Conservation (phyloP, 2,113 vertebrate species). For the western clawed frog (Xenopus tropicalis) region DNA sequence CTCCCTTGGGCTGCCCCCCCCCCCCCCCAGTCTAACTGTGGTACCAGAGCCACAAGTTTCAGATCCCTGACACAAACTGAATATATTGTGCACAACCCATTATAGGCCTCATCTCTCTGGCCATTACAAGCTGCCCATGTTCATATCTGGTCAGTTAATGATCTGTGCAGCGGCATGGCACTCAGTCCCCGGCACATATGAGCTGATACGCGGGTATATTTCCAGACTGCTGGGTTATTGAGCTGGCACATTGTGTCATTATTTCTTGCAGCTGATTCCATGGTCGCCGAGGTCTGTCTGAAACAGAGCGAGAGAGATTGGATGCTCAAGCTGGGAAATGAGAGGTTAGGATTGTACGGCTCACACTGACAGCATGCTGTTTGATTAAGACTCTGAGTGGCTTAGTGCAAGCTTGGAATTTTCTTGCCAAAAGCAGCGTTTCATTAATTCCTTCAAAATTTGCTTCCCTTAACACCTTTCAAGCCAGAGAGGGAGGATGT, state of each 20-base stretch:
- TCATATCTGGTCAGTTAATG: too few species aligned
- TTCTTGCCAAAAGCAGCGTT: conserved; percentile 38
- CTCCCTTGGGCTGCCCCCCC: too few species aligned
- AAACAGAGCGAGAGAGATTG: conserved; percentile 14
- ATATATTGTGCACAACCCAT: too few species aligned
- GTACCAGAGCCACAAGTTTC: too few species aligned
- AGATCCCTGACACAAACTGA: too few species aligned
- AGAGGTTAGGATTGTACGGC: conserved; percentile 23
- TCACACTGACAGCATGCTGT: conserved; percentile 40
- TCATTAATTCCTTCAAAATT: conserved; percentile 39
- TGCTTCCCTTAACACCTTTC: conserved; percentile 30
- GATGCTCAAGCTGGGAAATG: conserved; percentile 34
- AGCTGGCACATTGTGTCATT: not conserved
- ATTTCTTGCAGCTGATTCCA: not conserved
- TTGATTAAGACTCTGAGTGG: conserved; percentile 40
- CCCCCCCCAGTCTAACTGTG: too few species aligned
- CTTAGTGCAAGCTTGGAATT: conserved; percentile 38
- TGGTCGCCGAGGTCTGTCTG: not conserved
- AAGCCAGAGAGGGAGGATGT: conserved; percentile 32
- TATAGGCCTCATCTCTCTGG: too few species aligned
- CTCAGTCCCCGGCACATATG: too few species aligned
- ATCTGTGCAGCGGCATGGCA: too few species aligned
- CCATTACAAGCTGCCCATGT: too few species aligned
- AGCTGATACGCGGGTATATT: too few species aligned
- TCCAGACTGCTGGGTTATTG: not conserved